A percentile compares a stretch with the other conserved stretches of the same genome.
Evolutionary conservation across 2,113 vertebrate genomes (phyloP).

Genomic region (Cathartes aura): DNA sequence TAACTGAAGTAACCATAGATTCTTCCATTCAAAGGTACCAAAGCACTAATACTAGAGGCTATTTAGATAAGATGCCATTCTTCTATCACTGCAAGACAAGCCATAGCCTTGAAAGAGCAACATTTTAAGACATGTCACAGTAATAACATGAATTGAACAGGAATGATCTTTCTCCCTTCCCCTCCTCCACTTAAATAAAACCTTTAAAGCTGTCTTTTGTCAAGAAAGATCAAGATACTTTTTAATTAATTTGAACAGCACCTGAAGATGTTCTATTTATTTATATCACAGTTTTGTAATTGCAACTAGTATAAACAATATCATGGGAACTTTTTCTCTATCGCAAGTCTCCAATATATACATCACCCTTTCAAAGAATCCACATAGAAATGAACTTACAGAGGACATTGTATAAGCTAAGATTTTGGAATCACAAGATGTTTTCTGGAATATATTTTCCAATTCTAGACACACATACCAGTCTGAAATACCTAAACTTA

Average conservation of each 20-base stretch:
- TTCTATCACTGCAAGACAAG: not conserved
- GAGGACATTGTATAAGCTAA: not conserved
- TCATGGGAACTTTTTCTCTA: not conserved
- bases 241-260: not conserved
- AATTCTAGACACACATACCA: not conserved
- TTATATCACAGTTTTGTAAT: not conserved
- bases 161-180: not conserved
- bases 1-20: not conserved
- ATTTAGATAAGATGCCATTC: not conserved
- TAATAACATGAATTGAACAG: not conserved
- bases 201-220: not conserved
- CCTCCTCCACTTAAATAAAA: not conserved
- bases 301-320: not conserved
- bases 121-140: not conserved
- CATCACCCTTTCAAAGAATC: not conserved
- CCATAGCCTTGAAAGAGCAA: not conserved
- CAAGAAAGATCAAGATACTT: not conserved
- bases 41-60: not conserved
- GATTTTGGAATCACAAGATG: not conserved
- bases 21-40: not conserved
- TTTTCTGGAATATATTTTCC: not conserved
- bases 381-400: not conserved
- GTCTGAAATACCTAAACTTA: not conserved
- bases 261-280: not conserved
- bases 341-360: not conserved